Evolutionary conservation across 1,140 invertebrate genomes (phyloP).

Genomic region (Tenebrio molitor): DNA sequence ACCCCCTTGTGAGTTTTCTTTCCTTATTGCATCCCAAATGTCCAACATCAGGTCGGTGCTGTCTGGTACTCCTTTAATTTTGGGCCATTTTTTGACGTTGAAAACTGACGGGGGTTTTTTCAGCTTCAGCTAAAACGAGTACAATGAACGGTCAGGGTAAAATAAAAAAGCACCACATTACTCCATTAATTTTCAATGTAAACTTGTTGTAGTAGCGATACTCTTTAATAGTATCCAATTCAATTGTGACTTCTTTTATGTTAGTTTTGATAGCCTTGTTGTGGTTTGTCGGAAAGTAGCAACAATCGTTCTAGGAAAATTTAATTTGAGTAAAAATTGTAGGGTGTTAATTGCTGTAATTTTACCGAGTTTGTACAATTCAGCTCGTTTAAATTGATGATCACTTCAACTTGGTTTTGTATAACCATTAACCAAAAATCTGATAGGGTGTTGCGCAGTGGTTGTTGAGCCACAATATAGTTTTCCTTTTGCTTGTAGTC

Average conservation of each 20-base stretch:
- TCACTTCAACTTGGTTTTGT: not conserved
- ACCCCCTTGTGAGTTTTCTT: not conserved
- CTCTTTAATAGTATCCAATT: no score
- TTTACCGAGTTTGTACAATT: not conserved
- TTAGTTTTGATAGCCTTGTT: no score
- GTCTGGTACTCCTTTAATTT: not conserved
- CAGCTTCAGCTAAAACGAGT: not conserved
- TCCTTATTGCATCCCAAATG: not conserved
- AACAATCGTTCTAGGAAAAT: no score
- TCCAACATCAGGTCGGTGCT: not conserved
- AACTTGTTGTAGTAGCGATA: no score
- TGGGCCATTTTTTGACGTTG: not conserved
- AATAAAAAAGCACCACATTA: no score
- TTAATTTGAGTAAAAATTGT: no score
- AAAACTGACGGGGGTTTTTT: not conserved
- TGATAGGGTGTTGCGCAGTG: not conserved
- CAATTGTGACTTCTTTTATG: no score
- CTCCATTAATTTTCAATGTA: no score
- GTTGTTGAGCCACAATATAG: slow-evolving; percentile 15
- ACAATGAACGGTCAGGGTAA: no score
- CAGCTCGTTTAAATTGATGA: slow-evolving; percentile 6
- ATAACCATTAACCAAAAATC: slow-evolving; percentile 19
- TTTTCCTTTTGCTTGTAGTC: not conserved
- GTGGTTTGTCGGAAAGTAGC: no score
- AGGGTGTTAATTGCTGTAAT: no score